Base-by-base conservation (phyloP, 2,797 vertebrate species). In the Tadarida brasiliensis region DNA sequence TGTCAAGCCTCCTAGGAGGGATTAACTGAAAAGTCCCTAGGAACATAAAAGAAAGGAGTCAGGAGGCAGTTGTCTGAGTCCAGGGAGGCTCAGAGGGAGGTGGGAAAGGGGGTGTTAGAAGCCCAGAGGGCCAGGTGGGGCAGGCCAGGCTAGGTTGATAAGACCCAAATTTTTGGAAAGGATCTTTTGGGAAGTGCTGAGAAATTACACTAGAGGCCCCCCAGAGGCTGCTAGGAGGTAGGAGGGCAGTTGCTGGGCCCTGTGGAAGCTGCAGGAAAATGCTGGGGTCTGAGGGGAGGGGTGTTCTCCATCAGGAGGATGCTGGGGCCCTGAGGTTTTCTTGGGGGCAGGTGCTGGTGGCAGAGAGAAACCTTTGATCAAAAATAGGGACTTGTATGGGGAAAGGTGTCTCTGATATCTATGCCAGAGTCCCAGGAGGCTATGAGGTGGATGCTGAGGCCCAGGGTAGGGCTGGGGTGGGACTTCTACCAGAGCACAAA, bases 1-100 rank as follows among this genome's bases (percentile, higher is more conserved):
- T 73, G 59, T 71, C 82, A 94, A 94, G 65, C 39, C 78, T 93
- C 78, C 83, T 47, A 6, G 57, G 73, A 90, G 56, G 83, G 47
- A 39, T 77, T 88, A 74, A 94, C 49, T 73, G 74, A 89, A 26
- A 97, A 94, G 33, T 70, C 71, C 28, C 74, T 73, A 59, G 68
- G 57, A 89, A 83, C 47, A 26, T 71, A 59, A 96, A 51, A 94
- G 56, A 68, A 4, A 67, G 19, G 5, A 77, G 51, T 76, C 59
- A 93, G 57, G 33, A 95, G 35, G 35, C 30, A 16, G 73, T 26
- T 94, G 82, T 61, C 14, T 82, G 65, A 88, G 56, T n/a, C 49
- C 67, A 28, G 49, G 22, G 65, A 88, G 70, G n/a, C 56, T 94
- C 67, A 56, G 22, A 76, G 51, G n/a, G 14, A 96, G n/a, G 90